Conservation (phyloP, 2,888 invertebrate genomes). For the Holacanthella duospinosa region DNA sequence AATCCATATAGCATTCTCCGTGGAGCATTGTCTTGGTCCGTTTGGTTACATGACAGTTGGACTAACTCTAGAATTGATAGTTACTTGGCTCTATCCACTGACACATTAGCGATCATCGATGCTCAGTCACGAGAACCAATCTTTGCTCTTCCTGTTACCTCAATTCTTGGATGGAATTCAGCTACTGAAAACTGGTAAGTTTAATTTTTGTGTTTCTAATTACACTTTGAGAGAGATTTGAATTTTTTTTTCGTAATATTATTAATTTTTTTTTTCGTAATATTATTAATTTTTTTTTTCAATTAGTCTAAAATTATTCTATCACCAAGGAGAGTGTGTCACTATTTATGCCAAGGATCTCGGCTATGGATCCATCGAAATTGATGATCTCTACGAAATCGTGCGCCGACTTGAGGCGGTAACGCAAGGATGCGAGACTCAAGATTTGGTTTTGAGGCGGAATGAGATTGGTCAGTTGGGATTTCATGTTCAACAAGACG, state of each 20-base stretch:
- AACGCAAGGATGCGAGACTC: slow-evolving; percentile 60
- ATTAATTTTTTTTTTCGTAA: no score
- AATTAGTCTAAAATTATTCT: slow-evolving; percentile 64
- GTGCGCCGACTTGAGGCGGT: slow-evolving; percentile 69
- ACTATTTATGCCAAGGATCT: slow-evolving; percentile 38
- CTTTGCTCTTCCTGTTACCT: slow-evolving; percentile 71
- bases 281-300: slow-evolving; percentile 15
- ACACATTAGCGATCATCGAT: slow-evolving; percentile 77
- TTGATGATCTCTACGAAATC: slow-evolving; percentile 62
- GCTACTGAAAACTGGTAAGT: slow-evolving; percentile 48
- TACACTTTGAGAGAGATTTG: no score
- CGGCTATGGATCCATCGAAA: slow-evolving; percentile 42
- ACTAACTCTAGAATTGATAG: slow-evolving; percentile 60
- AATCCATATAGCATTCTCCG: slow-evolving; percentile 60
- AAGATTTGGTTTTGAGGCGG: slow-evolving; percentile 68
- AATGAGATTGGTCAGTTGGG: slow-evolving; percentile 76
- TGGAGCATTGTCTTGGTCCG: slow-evolving; percentile 75
- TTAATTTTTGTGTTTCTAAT: neutral
- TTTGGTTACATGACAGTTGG: slow-evolving; percentile 57
- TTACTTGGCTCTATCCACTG: slow-evolving; percentile 74
- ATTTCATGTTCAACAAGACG: slow-evolving; percentile 83
- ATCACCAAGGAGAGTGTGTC: slow-evolving; percentile 88
- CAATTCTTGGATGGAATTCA: slow-evolving; percentile 63
- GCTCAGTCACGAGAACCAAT: slow-evolving; percentile 69
- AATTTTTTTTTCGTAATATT: no score